phyloP scores from a whole-genome alignment of 1,140 invertebrate genomes.

The Papilio helenus region DNA sequence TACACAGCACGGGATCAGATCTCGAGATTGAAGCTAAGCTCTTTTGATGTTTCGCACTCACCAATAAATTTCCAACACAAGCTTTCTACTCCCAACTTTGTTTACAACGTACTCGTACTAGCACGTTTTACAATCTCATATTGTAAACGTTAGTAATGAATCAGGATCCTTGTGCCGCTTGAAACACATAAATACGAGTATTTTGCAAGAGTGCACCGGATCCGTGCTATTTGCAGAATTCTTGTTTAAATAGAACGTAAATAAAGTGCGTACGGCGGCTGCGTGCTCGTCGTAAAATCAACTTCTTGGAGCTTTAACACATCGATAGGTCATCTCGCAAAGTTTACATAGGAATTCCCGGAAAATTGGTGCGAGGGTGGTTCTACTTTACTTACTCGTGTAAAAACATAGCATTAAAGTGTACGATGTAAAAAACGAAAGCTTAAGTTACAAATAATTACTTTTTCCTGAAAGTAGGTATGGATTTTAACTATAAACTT shows the following conservation, averaged over 20 bases:
- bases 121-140: conserved; percentile 6
- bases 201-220: conserved; percentile 20
- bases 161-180: conserved; percentile 11
- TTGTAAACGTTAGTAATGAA: background rate
- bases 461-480: background rate
- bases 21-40: background rate
- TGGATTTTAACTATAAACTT: background rate
- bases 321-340: conserved; percentile 15
- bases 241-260: conserved; percentile 36
- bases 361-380: conserved; percentile 16
- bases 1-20: background rate
- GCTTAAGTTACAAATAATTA: background rate
- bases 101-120: conserved; percentile 11
- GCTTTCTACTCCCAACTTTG: conserved; percentile 19
- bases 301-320: conserved; percentile 21
- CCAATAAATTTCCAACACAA: conserved; percentile 4
- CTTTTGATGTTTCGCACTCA: conserved; percentile 9
- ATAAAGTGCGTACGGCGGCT: conserved; percentile 10
- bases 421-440: background rate
- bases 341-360: conserved; percentile 9
- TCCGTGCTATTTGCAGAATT: conserved; percentile 28
- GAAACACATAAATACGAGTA: conserved; percentile 15
- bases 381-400: background rate
- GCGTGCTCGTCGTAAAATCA: conserved; percentile 30
- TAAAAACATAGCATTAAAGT: background rate